A percentile compares a stretch with the other conserved stretches of the same genome.
Evolutionary conservation across 30 jellyfish, hydroid and myxozoan species (phyloP).

Genomic region (Chironex yamaguchii): DNA sequence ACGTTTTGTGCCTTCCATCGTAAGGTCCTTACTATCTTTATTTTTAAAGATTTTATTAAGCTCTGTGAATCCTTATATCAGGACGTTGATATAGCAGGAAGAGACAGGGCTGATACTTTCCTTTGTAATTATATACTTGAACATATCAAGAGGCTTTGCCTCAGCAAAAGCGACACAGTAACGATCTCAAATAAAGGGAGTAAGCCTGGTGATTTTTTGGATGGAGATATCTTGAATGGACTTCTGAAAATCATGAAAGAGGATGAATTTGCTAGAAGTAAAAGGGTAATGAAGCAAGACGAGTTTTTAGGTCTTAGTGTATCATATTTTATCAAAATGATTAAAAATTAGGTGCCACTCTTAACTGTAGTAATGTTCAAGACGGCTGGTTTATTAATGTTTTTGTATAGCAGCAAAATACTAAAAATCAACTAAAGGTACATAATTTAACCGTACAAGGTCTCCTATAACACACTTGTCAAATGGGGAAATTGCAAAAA

Average conservation of each 20-base stretch:
- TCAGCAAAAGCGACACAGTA: not conserved
- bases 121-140: slow-evolving; percentile 31
- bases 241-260: not conserved
- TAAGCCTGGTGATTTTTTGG: not conserved
- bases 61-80: slow-evolving; percentile 40
- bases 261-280: not conserved
- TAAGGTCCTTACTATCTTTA: slow-evolving; percentile 27
- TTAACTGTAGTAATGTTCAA: too few relatives aligned
- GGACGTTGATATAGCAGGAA: slow-evolving; percentile 60
- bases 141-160: not conserved
- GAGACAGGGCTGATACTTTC: slow-evolving; percentile 41
- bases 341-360: too few relatives aligned
- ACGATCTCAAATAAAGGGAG: not conserved
- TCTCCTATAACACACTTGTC: too few relatives aligned
- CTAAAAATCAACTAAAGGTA: too few relatives aligned
- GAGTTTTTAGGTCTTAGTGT: not conserved
- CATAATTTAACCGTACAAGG: too few relatives aligned
- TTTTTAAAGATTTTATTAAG: slow-evolving; percentile 35
- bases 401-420: too few relatives aligned
- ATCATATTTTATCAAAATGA: not conserved
- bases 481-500: too few relatives aligned
- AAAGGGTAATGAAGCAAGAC: slow-evolving; percentile 6
- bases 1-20: slow-evolving; percentile 40
- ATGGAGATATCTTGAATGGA: not conserved
- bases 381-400: too few relatives aligned